phyloP scores from a whole-genome alignment of 2,113 vertebrate species.

The Eolophus roseicapilla region DNA sequence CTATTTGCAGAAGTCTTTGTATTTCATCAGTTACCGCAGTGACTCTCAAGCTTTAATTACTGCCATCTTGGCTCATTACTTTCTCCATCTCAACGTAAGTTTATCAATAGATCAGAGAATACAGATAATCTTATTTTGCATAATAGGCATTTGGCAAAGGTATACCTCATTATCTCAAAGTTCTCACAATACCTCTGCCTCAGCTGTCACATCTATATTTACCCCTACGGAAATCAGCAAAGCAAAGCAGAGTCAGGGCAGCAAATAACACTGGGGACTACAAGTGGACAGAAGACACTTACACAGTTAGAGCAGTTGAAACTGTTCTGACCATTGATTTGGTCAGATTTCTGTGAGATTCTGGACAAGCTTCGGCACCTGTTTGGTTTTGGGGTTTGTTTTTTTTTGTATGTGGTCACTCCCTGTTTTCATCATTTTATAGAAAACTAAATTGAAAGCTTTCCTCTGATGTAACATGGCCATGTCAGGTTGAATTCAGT shows the following conservation, averaged over 20 bases:
- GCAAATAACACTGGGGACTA: neutral
- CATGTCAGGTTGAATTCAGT: neutral
- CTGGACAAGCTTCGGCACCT: neutral
- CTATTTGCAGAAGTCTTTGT: neutral
- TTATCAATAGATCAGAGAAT: slow-evolving; percentile 10
- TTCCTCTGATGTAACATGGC: neutral
- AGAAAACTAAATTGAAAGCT: neutral
- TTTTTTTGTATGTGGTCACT: neutral
- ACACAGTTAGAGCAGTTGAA: neutral
- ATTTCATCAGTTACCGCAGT: neutral
- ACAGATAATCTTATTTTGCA: neutral
- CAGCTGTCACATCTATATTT: neutral
- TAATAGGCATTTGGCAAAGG: neutral
- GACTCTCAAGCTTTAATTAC: slow-evolving; percentile 17
- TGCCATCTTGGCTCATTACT: neutral
- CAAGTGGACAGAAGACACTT: neutral
- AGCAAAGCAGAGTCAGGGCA: neutral
- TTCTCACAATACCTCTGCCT: neutral
- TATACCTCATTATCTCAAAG: neutral
- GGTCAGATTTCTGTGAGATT: neutral
- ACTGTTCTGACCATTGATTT: neutral
- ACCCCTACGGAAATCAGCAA: neutral
- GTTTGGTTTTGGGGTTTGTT: neutral
- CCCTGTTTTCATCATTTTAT: neutral
- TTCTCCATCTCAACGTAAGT: neutral